These are phyloP conservation scores for Turritopsis rubra DNA, from an alignment of 30 jellyfish, hydroid and myxozoan genomes.

Conservation along the genomic window DNA sequence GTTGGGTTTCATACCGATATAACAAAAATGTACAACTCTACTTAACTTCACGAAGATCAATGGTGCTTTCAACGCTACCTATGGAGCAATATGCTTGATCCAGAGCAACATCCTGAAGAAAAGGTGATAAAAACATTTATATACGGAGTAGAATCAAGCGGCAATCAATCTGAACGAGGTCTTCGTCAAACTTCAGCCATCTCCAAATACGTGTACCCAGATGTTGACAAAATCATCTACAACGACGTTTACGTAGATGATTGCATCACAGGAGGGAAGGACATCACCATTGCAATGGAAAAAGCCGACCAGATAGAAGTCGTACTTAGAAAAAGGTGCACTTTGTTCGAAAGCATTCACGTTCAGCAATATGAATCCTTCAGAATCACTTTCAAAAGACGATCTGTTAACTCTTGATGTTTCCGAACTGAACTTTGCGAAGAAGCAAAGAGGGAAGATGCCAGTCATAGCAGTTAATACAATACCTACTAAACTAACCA, in stretches of 20 bases:
- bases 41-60: neutral
- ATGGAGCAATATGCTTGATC: neutral
- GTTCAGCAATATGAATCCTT: neutral
- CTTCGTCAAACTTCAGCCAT: neutral
- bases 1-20: neutral
- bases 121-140: conserved; percentile 29
- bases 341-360: neutral
- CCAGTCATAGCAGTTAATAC: neutral
- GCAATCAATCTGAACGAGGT: conserved; percentile 19
- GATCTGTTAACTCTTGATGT: neutral
- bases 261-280: conserved; percentile 7
- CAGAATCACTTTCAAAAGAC: neutral
- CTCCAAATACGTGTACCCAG: neutral
- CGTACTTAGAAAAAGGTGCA: neutral
- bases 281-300: neutral
- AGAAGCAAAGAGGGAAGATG: neutral
- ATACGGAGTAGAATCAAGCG: conserved; percentile 8
- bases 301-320: conserved; percentile 14
- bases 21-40: neutral
- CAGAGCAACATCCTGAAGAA: neutral
- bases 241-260: conserved; percentile 18
- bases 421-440: neutral
- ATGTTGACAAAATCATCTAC: neutral
- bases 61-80: neutral
- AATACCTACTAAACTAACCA: neutral